Evolutionary conservation across 2,888 invertebrate species (phyloP).

Genomic region (Tolmerus cingulatus): DNA sequence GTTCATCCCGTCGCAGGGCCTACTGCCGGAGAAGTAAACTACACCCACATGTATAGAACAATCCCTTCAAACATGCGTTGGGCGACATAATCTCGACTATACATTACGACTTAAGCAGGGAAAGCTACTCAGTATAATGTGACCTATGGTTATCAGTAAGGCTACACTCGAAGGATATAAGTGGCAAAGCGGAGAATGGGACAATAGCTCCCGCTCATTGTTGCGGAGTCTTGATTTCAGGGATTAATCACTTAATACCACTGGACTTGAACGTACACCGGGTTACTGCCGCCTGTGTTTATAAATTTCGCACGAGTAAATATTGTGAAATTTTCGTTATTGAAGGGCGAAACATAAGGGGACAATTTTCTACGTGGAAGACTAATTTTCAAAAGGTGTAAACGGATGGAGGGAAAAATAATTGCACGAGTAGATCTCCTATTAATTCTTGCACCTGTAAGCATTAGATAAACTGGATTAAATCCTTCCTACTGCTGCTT

Average conservation of each 20-base stretch:
- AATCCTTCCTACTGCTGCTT: not conserved
- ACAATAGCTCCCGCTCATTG: slow-evolving; percentile 27
- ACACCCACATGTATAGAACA: not conserved
- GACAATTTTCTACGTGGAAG: not conserved
- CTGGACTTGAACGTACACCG: not conserved
- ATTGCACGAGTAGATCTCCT: not conserved
- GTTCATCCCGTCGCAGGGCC: not conserved
- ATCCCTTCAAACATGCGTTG: slow-evolving; percentile 33
- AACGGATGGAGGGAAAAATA: not conserved
- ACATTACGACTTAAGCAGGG: slow-evolving; percentile 37
- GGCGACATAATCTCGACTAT: slow-evolving; percentile 30
- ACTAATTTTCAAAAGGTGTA: not conserved
- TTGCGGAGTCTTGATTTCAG: slow-evolving; percentile 21
- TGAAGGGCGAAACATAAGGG: not conserved
- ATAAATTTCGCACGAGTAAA: not conserved
- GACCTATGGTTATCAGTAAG: slow-evolving; percentile 38
- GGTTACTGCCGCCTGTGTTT: slow-evolving; percentile 3
- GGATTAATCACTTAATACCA: slow-evolving; percentile 35
- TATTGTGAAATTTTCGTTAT: slow-evolving; percentile 9
- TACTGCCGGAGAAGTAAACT: not conserved
- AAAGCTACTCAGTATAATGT: slow-evolving; percentile 36
- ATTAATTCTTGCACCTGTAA: not conserved
- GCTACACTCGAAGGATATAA: slow-evolving; percentile 30
- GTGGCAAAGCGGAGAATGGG: not conserved
- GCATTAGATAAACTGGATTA: not conserved